Evolutionary conservation across 2,113 vertebrate genomes (phyloP).

Genomic region (Mesoclemmys tuberculata): DNA sequence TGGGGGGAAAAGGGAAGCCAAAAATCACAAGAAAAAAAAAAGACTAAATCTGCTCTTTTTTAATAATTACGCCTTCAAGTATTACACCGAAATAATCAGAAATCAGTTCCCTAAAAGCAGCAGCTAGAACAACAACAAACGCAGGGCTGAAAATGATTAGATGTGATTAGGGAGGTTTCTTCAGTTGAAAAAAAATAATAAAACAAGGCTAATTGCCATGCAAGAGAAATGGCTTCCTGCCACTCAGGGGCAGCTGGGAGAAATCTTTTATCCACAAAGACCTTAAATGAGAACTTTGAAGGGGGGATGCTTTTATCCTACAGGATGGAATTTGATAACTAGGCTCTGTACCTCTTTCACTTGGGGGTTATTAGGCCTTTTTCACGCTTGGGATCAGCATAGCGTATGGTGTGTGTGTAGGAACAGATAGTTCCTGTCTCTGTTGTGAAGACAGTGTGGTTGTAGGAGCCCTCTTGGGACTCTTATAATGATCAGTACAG

Average conservation of each 20-base stretch:
- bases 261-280: conserved; percentile 64
- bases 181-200: conserved; percentile 35
- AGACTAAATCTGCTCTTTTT: neutral
- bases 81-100: neutral
- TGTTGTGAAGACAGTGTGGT: conserved; percentile 73
- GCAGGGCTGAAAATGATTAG: conserved; percentile 4
- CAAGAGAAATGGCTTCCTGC: conserved; percentile 42
- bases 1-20: neutral
- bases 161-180: neutral
- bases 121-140: neutral
- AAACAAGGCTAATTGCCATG: conserved; percentile 49
- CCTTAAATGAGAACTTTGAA: conserved; percentile 56
- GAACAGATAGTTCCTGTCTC: conserved; percentile 73
- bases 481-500: conserved; percentile 72
- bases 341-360: conserved; percentile 62
- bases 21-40: neutral
- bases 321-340: conserved; percentile 70
- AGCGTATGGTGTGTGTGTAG: conserved; percentile 57
- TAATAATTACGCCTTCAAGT: neutral
- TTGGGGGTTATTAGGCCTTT: conserved; percentile 67
- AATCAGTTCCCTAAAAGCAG: neutral
- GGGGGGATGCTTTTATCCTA: conserved; percentile 62
- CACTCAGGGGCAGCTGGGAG: conserved; percentile 43
- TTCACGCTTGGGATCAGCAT: conserved; percentile 62
- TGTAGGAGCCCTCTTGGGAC: conserved; percentile 71